phyloP scores from a whole-genome alignment of 2,888 invertebrate genomes.

The Seira musarum region DNA sequence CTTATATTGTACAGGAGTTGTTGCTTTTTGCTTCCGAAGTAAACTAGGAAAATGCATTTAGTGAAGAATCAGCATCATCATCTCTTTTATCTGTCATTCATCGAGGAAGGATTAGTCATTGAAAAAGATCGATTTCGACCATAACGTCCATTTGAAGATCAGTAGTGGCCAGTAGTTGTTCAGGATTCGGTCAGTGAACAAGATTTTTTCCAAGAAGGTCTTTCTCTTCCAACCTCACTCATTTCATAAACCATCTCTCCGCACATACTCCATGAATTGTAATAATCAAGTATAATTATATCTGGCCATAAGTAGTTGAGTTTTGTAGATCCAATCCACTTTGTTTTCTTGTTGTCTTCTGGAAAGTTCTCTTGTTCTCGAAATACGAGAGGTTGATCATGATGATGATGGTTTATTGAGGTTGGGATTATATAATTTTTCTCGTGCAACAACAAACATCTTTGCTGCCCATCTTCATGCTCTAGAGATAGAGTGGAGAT shows the following conservation, averaged over 20 bases:
- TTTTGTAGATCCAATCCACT: background rate
- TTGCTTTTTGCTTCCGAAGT: too few relatives aligned
- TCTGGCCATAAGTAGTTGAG: too few relatives aligned
- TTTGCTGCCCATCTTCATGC: too few relatives aligned
- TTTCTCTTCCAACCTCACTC: background rate
- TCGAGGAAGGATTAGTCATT: background rate
- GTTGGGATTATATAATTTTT: background rate
- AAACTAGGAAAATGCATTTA: too few relatives aligned
- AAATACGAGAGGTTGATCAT: background rate
- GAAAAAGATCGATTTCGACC: background rate
- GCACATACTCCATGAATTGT: background rate
- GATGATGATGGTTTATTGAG: background rate
- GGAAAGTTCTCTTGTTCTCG: background rate
- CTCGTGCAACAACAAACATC: too few relatives aligned
- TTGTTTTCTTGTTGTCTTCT: background rate
- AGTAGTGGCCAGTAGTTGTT: background rate
- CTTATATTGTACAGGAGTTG: too few relatives aligned
- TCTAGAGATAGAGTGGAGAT: background rate
- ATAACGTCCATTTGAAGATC: background rate
- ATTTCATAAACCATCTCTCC: background rate
- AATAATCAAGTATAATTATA: too few relatives aligned
- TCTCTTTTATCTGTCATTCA: background rate
- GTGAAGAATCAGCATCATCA: too few relatives aligned
- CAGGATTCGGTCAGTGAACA: background rate
- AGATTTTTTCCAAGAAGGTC: background rate